Evolutionary conservation across 2,888 invertebrate species (phyloP), one percentile per base, ranked within the genome.

Genomic region (Scotopteryx bipunctaria): DNA sequence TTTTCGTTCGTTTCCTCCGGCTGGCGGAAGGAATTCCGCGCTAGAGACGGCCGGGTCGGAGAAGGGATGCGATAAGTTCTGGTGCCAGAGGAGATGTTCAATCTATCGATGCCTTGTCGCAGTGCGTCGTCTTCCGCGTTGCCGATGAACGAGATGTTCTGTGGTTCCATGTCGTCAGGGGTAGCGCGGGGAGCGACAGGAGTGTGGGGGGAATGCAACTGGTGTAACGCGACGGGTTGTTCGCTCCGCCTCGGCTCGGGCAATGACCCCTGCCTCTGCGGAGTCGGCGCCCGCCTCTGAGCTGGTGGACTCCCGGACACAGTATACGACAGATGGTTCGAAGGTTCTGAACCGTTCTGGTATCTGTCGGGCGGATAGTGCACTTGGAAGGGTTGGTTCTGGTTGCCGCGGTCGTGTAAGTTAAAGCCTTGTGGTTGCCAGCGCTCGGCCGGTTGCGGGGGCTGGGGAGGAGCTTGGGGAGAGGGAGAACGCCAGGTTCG

Each of bases 91-190:
- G 96, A 95, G 63, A 97, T 97, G 81, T 97, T 94, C 62, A 97
- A 89, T 67, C 94, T 92, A 69, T 94, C 93, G 69, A 96, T 93
- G 68, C 94, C 94, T 71, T 93, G 93, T 32, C 92, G 87, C 8
- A 93, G 70, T 2, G 91, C 91, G 68, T 92, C 92, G 67, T 92
- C 80, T 21, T 89, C 88, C 15, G 93, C 92, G 79, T 93, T 94
- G 73, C 96, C 97, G 64, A 97, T 97, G 75, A 97, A 97, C 46
- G 97, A 97, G 71, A 97, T 97, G 86, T 95, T 97, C 79, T 97
- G 97, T 0, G 97, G 97, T 69, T 96, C 97, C 97, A 97, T 97
- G 74, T 96, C 96, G 75, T 96, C 96, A 14, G 93, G 45, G 94
- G 93, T 17, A 94, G 94, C 8, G 94, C 93, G 42, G 6, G 48